Base-by-base conservation (phyloP, 2,113 vertebrate genomes). In the Gopherus flavomarginatus region DNA sequence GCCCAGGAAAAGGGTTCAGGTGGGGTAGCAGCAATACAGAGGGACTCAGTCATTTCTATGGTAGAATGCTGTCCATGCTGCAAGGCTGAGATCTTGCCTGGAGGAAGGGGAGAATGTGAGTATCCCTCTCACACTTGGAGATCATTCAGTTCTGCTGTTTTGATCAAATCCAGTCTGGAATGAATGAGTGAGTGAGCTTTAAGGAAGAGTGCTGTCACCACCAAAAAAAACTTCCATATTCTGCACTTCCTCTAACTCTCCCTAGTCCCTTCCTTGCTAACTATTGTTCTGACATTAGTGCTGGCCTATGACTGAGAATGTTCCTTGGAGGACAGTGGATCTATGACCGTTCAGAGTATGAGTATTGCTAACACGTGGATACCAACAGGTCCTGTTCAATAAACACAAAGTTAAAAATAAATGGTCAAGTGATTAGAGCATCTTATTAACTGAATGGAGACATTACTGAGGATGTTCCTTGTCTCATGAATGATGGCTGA, bases 281-380 rank as follows among this genome's bases (percentile, higher is more conserved):
- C 75, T 11, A 26, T 35, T 35, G 5, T 17, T 72, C 17, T 69
- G 38, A 26, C 6, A 12, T 65, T 4, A 77, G 52, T 3, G 22
- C 50, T 11, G 22, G 11, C 1, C 1, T 16, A 5, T 24, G 11
- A 17, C 1, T 47, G 11, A 47, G 47, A 6, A 9, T 17, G 17
- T 65, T 5, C 65, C 52, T 22, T 1, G 12, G 19, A 5, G 35
- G 12, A 17, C 6, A 11, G 44, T 62, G 47, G 12, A 10, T 78
- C 7, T 53, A 31, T 24, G 38, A 17, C 29, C 52, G 10, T 12
- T 62, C 44, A 38, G 3, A 53, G 12, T 29, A 53, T 2, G 6
- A 1, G 1, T 65, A 27, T 35, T 65, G 4, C 0, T 31, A 24
- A 16, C 31, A 27, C 35, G 47, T 59, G 35, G 22, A 21, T 62